These are phyloP conservation scores for Tigriopus californicus DNA, from an alignment of 2,888 invertebrate genomes.

Conservation along the genomic window DNA sequence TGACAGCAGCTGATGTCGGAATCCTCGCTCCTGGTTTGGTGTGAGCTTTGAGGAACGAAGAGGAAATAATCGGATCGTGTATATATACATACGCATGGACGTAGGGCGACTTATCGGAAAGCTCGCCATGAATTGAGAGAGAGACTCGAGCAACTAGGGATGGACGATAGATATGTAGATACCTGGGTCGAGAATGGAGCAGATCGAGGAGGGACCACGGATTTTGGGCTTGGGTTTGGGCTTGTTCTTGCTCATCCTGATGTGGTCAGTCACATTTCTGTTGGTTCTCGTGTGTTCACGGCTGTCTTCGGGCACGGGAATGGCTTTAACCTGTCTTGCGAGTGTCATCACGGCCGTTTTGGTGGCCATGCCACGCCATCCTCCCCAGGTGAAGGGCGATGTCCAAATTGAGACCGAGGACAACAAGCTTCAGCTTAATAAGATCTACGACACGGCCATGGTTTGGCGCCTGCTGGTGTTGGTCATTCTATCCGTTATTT, in stretches of 20 bases:
- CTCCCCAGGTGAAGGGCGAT: not conserved
- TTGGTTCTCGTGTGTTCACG: not conserved
- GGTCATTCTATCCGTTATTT: not conserved
- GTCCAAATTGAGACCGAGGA: not conserved
- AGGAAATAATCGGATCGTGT: no score
- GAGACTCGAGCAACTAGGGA: no score
- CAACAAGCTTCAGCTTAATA: not conserved
- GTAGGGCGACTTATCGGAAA: no score
- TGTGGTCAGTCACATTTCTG: not conserved
- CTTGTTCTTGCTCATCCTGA: conserved; percentile 7
- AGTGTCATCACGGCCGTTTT: not conserved
- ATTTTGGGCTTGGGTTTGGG: conserved; percentile 9
- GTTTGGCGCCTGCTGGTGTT: not conserved
- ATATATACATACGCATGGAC: no score
- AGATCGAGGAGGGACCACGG: not conserved
- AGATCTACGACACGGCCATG: not conserved
- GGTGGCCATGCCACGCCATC: not conserved
- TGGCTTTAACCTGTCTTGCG: not conserved
- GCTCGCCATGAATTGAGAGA: no score
- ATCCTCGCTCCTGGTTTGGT: no score
- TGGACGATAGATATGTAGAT: no score
- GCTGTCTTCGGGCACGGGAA: not conserved
- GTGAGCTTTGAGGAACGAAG: no score
- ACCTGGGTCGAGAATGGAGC: not conserved
- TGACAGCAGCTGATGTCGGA: no score